Evolutionary conservation across 2,113 vertebrate species (phyloP), one percentile per base, ranked within the genome.

Genomic region (rabbit (Oryctolagus cuniculus)): DNA sequence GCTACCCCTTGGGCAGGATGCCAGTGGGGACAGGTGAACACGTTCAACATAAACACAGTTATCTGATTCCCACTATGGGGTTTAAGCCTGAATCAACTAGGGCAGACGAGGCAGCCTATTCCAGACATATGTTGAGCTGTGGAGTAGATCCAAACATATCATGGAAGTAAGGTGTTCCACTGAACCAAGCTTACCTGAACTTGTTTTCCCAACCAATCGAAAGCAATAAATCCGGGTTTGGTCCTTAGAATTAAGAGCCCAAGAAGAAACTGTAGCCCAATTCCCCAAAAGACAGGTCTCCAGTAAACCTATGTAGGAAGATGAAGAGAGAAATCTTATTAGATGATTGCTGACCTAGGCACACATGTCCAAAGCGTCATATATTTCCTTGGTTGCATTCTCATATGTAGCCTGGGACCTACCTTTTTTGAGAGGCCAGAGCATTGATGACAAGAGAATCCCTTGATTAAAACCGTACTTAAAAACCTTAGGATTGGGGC

Each of bases 161-260:
- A 34, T 83, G 81, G 84, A 84, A 90, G 31, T 24, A 94, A 94
- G 61, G 22, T 21, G 5, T 70, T 90, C 64, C 44, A 87, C 69
- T 79, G 88, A 95, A 66, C 36, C 38, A 34, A 75, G 2, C 96
- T 98, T 97, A 99, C 99, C 98, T 99, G 98, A 31, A 98, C 97
- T 98, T 99, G 98, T 80, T 96, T 97, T 61, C 99, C 99, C 89
- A 99, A 61, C 99, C 98, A 99, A 11, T 98, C 97, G 67, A 99
- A 98, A 22, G 97, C 94, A 63, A 88, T 87, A 92, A 98, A 98
- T n/a, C 99, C 99, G 84, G 97, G 94, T 49, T 97, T 93, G 3
- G 99, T 99, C 92, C 98, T 98, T 90, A 99, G 96, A 88, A 98
- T 99, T 82, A 99, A 67, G 91, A 99, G 74, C 17, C 99, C 99